Evolutionary conservation across 2,797 vertebrate species (phyloP), one percentile per base, ranked within the genome.

Genomic region (Cynodonichthys magdalenae): DNA sequence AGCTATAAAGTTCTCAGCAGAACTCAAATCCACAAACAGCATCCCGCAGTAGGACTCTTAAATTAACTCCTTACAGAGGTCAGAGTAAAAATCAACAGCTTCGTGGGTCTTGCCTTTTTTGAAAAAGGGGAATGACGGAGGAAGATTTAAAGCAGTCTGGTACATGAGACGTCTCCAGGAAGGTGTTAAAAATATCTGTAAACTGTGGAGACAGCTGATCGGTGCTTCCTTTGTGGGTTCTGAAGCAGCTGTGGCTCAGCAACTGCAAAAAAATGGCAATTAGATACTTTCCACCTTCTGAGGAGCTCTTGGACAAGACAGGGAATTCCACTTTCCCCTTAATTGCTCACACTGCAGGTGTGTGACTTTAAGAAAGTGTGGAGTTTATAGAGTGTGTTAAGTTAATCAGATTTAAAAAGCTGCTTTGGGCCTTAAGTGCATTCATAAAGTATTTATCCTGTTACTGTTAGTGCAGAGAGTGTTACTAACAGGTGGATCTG

Each of bases 171-270:
- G 28, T 45, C 47, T 52, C 54, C 12, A 66, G 28, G 41, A 29
- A 52, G 29, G 63, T 51, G 47, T 44, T 58, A 34, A 58, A 58
- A 53, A 66, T 66, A 52, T 52, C 36, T 31, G 39, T 62, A 62
- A 41, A 59, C 47, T 60, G 46, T 39, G 45, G 56, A 48, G 0
- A 59, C 54, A 4, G 47, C 47, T 0, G 46, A 50, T 42, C 48
- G 3, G 48, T 24, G 27, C 19, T 42, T 12, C 36, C 10, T 42
- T 49, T 2, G 11, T 47, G 0, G 18, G 46, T 59, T 48, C 28
- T 20, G 15, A 34, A 18, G 39, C 29, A 47, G 28, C 56, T 31
- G 19, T 58, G 20, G 46, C 56, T 58, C 56, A 58, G 53, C 53
- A 55, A 36, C 53, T 41, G 24, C 17, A 19, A 55, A 31, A 9